Percentiles rank a stretch among this genome's conserved stretches.
Conservation (phyloP, 2,797 vertebrate genomes). For the Ctenopoma multispine region DNA sequence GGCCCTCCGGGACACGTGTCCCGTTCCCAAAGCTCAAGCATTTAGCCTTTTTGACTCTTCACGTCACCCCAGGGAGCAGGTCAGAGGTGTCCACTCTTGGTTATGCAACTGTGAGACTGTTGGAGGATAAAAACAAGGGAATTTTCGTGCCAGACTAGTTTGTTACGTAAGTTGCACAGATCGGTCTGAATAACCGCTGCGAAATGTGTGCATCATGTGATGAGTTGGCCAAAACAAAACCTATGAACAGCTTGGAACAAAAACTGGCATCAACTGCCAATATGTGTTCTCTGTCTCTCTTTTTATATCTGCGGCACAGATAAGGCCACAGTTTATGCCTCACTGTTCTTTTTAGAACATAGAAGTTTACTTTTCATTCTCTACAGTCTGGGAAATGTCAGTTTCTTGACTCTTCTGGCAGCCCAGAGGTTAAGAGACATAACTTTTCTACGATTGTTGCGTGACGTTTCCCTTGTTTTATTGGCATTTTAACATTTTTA, state of each 20-base stretch:
- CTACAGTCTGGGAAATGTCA: not conserved
- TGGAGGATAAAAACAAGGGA: conserved; percentile 33
- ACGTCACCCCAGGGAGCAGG: conserved; percentile 15
- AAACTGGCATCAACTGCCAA: conserved; percentile 3
- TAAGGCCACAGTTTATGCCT: not conserved
- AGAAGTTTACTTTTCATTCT: not conserved
- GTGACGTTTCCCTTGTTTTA: too few relatives aligned
- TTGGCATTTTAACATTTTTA: too few relatives aligned
- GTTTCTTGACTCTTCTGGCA: not conserved
- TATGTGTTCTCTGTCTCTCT: conserved; percentile 3
- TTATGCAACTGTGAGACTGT: conserved; percentile 45
- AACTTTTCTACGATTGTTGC: too few relatives aligned
- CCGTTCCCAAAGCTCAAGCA: conserved; percentile 28
- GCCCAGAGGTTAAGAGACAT: too few relatives aligned
- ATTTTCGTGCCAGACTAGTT: conserved; percentile 14
- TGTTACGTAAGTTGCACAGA: conserved; percentile 43
- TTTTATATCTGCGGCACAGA: not conserved
- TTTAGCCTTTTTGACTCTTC: conserved; percentile 51
- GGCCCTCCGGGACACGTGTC: conserved; percentile 55
- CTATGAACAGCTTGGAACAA: not conserved
- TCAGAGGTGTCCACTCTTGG: conserved; percentile 30
- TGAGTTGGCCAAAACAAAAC: not conserved
- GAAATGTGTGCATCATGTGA: not conserved
- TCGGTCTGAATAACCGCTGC: not conserved
- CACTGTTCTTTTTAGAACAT: not conserved